These are phyloP conservation scores for Peromyscus melanophrys DNA, from an alignment of 2,797 vertebrate genomes.

Conservation along the genomic window DNA sequence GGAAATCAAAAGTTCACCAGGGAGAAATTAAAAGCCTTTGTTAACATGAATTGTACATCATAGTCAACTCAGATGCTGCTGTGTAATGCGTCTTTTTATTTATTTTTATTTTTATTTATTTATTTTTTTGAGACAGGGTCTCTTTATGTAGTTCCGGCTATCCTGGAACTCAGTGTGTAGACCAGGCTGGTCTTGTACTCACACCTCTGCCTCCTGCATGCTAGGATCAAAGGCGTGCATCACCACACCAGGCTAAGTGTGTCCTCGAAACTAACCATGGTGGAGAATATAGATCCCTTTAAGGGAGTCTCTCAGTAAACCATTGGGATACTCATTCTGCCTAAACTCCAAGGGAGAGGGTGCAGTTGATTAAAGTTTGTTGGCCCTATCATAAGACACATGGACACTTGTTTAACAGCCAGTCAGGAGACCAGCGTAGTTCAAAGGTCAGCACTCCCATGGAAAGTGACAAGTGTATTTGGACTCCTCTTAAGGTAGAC, in stretches of 20 bases:
- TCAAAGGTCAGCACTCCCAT: constrained; percentile 10
- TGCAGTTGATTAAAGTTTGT: neutral
- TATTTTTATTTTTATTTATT: neutral
- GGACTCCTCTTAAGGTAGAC: neutral
- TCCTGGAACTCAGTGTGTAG: neutral
- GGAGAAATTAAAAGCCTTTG: neutral
- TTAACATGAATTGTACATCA: neutral
- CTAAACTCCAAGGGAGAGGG: constrained; percentile 11
- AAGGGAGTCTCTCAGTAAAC: neutral
- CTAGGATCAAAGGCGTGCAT: neutral
- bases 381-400: neutral
- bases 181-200: neutral
- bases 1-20: neutral
- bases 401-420: neutral
- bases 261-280: neutral
- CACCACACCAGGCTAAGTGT: neutral
- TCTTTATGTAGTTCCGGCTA: neutral
- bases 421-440: neutral
- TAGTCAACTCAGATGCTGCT: neutral
- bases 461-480: neutral
- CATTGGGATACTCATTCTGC: neutral
- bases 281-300: neutral
- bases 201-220: neutral
- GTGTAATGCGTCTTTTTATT: neutral
- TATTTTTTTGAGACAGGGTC: neutral